Percentiles rank a stretch among this genome's conserved stretches.
Evolutionary conservation across 2,113 vertebrate genomes (phyloP).

Genomic region (Panthera uncia): DNA sequence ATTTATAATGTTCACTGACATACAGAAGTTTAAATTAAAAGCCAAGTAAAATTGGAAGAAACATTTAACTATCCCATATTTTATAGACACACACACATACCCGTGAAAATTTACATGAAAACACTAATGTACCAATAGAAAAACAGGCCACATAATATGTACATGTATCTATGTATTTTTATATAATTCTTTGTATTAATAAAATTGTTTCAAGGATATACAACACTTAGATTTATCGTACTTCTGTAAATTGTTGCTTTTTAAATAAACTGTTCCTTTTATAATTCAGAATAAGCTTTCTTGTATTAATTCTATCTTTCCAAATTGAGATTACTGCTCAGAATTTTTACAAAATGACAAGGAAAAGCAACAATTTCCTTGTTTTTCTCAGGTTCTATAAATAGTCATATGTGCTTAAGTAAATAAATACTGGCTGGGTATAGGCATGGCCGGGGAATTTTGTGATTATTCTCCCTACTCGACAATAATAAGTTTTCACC

Average conservation of each 20-base stretch:
- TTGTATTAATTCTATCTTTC: constrained; percentile 22
- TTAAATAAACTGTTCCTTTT: constrained; percentile 8
- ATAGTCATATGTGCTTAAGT: background rate
- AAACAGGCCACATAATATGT: background rate
- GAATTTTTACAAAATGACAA: background rate
- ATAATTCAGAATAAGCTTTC: background rate
- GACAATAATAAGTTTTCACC: background rate
- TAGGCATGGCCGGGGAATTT: background rate
- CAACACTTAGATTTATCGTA: background rate
- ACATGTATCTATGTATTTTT: background rate
- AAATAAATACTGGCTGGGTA: background rate
- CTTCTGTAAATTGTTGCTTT: background rate
- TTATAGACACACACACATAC: background rate
- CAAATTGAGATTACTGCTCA: background rate
- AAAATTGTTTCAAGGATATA: background rate
- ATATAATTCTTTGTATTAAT: constrained; percentile 6
- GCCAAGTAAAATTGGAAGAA: background rate
- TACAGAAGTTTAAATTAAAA: background rate
- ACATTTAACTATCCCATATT: background rate
- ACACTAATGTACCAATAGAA: background rate
- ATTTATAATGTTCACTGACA: background rate
- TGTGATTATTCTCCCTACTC: background rate
- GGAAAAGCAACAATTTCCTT: background rate
- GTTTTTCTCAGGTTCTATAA: background rate
- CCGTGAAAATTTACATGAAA: background rate